A percentile compares a stretch with the other conserved stretches of the same genome.
phyloP scores from a whole-genome alignment of 2,888 invertebrate species.

The Drosophila yooni region DNA sequence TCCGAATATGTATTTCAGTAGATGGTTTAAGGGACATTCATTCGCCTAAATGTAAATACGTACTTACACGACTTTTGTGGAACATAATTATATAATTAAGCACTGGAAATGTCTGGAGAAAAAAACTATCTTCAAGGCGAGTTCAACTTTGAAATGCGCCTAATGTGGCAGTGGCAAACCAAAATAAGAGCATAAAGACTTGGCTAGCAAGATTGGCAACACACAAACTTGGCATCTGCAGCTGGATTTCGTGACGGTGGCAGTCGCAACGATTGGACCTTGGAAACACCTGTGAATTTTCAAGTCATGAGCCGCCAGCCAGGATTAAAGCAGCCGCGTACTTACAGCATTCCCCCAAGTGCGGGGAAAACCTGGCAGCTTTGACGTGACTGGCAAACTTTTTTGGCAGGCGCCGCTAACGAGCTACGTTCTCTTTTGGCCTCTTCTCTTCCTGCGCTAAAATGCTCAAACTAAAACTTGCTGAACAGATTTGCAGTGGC shows the following conservation, averaged over 20 bases:
- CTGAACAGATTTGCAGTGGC: constrained; percentile 71
- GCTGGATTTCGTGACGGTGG: constrained; percentile 32
- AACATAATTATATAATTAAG: constrained; percentile 17
- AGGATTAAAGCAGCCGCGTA: constrained; percentile 71
- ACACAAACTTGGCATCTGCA: constrained; percentile 79
- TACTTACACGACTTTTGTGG: neutral
- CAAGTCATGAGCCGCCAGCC: constrained; percentile 69
- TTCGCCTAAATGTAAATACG: neutral
- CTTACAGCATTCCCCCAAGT: constrained; percentile 32
- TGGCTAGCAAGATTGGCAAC: constrained; percentile 41
- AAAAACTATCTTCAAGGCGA: constrained; percentile 1
- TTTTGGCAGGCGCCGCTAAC: constrained; percentile 78
- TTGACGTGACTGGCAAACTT: constrained; percentile 79
- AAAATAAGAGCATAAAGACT: constrained; percentile 26
- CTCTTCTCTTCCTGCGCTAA: constrained; percentile 67
- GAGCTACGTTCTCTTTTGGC: constrained; percentile 55
- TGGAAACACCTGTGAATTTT: constrained; percentile 73
- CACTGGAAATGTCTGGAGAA: neutral
- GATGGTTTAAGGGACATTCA: neutral
- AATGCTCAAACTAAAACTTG: constrained; percentile 78
- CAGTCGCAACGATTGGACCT: constrained; percentile 50
- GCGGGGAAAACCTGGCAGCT: constrained; percentile 65
- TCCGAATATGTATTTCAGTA: neutral
- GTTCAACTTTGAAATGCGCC: constrained; percentile 12
- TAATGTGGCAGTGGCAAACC: constrained; percentile 38